phyloP scores from a whole-genome alignment of 2,888 invertebrate species.

The Brachypterus glaber region DNA sequence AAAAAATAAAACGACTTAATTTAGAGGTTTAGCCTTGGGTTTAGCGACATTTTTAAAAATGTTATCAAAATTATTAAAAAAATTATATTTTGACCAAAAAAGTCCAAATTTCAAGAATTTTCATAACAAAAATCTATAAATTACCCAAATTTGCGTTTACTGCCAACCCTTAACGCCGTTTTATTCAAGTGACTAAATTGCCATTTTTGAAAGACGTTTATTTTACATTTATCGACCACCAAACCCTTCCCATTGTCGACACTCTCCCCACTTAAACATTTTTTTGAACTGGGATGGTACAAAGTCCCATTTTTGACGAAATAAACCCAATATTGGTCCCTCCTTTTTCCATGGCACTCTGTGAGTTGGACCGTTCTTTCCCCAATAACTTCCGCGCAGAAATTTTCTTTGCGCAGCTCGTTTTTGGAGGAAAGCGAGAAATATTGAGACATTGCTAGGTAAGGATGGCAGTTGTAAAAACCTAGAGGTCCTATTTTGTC shows the following conservation, averaged over 20 bases:
- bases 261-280: constrained; percentile 36
- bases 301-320: constrained; percentile 34
- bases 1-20: too few species aligned
- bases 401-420: constrained; percentile 69
- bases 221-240: constrained; percentile 31
- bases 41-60: too few species aligned
- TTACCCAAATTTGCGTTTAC: too few species aligned
- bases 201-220: constrained; percentile 34
- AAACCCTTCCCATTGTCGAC: constrained; percentile 35
- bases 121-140: too few species aligned
- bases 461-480: constrained; percentile 63
- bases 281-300: constrained; percentile 33
- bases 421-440: constrained; percentile 61
- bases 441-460: constrained; percentile 60
- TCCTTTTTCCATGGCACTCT: constrained; percentile 41
- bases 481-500: constrained; percentile 61
- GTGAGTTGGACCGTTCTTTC: constrained; percentile 42
- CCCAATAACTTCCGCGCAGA: constrained; percentile 52
- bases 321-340: constrained; percentile 39
- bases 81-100: too few species aligned
- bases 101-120: too few species aligned
- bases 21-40: too few species aligned
- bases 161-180: too few species aligned
- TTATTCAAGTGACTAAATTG: constrained; percentile 33
- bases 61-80: too few species aligned